phyloP scores from a whole-genome alignment of 1,140 invertebrate genomes.

The Leptinotarsa lineolata region DNA sequence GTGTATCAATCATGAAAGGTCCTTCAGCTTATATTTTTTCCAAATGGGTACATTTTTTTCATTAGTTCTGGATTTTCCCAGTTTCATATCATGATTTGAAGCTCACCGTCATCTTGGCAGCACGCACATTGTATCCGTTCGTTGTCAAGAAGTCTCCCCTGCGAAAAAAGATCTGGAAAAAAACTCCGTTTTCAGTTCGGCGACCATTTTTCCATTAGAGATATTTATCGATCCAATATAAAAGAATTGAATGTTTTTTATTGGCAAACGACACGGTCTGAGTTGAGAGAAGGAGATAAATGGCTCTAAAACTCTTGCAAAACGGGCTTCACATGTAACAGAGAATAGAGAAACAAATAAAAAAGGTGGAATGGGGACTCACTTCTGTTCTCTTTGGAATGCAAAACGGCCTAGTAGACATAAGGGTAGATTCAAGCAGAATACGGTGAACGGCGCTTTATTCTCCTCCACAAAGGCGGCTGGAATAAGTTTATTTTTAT shows the following conservation, averaged over 20 bases:
- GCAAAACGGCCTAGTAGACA: conserved; percentile 29
- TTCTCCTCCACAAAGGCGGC: conserved; percentile 12
- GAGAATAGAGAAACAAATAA: conserved; percentile 39
- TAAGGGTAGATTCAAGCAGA: conserved; percentile 15
- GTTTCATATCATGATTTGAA: too few species aligned
- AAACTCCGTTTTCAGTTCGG: too few species aligned
- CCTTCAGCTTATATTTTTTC: too few species aligned
- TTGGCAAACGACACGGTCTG: conserved; percentile 17
- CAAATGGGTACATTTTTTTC: too few species aligned
- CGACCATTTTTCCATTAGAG: conserved; percentile 18
- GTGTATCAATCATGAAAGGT: too few species aligned
- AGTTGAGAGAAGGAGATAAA: conserved; percentile 31
- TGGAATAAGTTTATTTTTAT: conserved; percentile 14
- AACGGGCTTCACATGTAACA: conserved; percentile 34
- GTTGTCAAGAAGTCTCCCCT: too few species aligned
- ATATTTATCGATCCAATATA: conserved; percentile 22
- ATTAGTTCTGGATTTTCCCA: too few species aligned
- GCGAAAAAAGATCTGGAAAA: too few species aligned
- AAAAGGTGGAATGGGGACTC: conserved; percentile 25
- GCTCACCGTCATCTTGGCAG: too few species aligned
- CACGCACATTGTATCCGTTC: too few species aligned
- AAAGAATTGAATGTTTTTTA: conserved; percentile 22
- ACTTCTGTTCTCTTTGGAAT: conserved; percentile 37
- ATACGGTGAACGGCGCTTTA: conserved; percentile 8
- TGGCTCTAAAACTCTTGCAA: conserved; percentile 32